Evolutionary conservation across 2,113 vertebrate genomes (phyloP), one percentile per base, ranked within the genome.

Genomic region (Pedetes capensis): DNA sequence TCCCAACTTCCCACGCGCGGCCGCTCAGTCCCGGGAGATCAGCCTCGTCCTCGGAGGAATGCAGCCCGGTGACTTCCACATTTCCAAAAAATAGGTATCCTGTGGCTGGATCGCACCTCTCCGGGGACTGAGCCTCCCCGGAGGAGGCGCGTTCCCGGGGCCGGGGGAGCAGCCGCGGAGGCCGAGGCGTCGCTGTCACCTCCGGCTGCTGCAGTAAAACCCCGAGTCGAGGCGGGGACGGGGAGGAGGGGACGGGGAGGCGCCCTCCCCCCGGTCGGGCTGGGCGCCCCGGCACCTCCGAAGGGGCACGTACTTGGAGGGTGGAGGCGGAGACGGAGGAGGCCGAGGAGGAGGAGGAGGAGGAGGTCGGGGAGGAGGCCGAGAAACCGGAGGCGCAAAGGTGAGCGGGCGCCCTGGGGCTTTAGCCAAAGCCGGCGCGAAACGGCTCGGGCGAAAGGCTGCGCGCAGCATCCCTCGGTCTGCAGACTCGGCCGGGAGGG

Each of bases 141-240:
- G 86, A 91, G 75, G 82, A 64, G 92, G 86, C 22, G 63, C 79
- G 76, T 74, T 83, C 57, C 39, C 20, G 27, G 13, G 14, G 79
- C 88, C 3, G 68, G 88, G 59, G 87, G 68, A 75, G 76, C 81
- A 3, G 17, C 66, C 3, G 42, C n/a, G 94, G 69, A 76, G 87
- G 89, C 92, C 29, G 16, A 66, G 84, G 86, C 86, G 53, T 53
- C 86, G 92, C 93, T 83, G 97, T 96, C 93, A 94, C 96, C 96
- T 92, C 87, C 25, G 51, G 86, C 95, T 89, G 93, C 97, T 85
- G 97, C 96, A 96, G 95, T 91, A 89, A 90, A 85, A 90, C 80
- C 80, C 91, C 10, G 34, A 95, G 78, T 72, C 18, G 66, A 51
- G 72, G 95, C 42, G 27, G 49, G 69, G 81, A 87, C 25, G n/a